Evolutionary conservation across 2,797 vertebrate genomes (phyloP), one percentile per base, ranked within the genome.

Genomic region (Danio albolineatus): DNA sequence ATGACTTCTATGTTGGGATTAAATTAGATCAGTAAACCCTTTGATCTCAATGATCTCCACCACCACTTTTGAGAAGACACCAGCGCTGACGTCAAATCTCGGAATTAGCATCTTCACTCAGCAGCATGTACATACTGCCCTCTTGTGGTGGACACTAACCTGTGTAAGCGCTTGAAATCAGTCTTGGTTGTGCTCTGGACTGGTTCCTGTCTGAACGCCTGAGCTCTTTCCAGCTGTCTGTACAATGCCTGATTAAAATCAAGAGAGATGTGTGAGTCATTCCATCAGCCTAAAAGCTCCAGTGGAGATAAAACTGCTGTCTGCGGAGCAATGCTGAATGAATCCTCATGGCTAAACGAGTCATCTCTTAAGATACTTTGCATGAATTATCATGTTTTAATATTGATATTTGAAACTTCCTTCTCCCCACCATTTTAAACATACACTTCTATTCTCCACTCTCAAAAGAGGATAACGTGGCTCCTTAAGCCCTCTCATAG

Each of bases 91-190:
- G 28, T 28, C 28, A 75, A 57, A 43, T 12, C 59, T 59, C 7
- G 6, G 43, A 54, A 62, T 38, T 46, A 57, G 16, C n/a, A 48
- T 41, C 38, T 54, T 28, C 67, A 54, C 19, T 36, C n/a, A 65
- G 46, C 7, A 16, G 19, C 56, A 36, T 13, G 38, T 80, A 61
- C 64, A 61, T 61, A 82, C 78, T 70, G 66, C 88, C 85, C 76
- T 80, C 85, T 85, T 65, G 82, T 86, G 86, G 62, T 60, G 56
- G 39, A 44, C 7, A 9, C 19, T 77, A 82, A 88, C 85, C 84
- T 86, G 84, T 65, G 74, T 79, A 79, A 84, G 53, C 4, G 28
- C 60, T 79, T 86, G 78, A 86, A 82, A 74, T 86, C 85, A 0
- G 56, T 12, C 21, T 80, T 78, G 51, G 65, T 4, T 5, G 82